A percentile compares a stretch with the other conserved stretches of the same genome.
These are phyloP conservation scores for Pelodytes ibericus DNA, from an alignment of 2,797 vertebrate species.

Conservation along the genomic window DNA sequence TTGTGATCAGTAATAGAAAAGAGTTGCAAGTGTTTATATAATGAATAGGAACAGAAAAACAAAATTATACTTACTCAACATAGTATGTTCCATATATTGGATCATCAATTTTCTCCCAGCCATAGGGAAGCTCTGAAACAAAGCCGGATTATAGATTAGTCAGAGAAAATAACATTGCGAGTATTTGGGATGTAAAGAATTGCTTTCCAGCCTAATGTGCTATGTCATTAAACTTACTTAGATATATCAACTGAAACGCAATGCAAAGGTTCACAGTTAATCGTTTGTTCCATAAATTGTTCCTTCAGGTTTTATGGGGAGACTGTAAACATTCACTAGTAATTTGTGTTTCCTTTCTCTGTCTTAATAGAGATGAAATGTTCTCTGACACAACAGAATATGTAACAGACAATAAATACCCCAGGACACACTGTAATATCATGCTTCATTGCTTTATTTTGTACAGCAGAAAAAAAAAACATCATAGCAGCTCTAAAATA, in stretches of 20 bases:
- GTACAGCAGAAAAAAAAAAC: not conserved
- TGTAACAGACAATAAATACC: not conserved
- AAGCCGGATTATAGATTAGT: not conserved
- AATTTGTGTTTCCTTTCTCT: not conserved
- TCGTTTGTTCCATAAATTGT: not conserved
- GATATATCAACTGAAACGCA: not conserved
- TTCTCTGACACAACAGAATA: not conserved
- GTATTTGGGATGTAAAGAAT: not conserved
- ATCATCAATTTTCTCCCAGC: constrained; percentile 99
- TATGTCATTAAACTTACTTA: not conserved
- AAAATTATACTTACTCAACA: constrained; percentile 90
- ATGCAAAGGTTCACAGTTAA: constrained; percentile 5
- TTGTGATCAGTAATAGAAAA: not conserved
- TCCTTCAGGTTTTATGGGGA: not conserved
- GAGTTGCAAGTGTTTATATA: not conserved
- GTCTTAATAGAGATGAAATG: not conserved
- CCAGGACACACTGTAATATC: not conserved
- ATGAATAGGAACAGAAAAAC: not conserved
- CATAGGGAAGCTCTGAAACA: constrained; percentile 96
- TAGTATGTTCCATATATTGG: constrained; percentile 99
- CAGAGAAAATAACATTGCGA: not conserved
- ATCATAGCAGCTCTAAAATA: not conserved
- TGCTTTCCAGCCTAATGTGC: not conserved
- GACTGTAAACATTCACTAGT: constrained; percentile 4
- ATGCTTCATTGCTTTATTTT: not conserved